Conservation (phyloP, 2,113 vertebrate genomes). For the Sinocyclocheilus anshuiensis region DNA sequence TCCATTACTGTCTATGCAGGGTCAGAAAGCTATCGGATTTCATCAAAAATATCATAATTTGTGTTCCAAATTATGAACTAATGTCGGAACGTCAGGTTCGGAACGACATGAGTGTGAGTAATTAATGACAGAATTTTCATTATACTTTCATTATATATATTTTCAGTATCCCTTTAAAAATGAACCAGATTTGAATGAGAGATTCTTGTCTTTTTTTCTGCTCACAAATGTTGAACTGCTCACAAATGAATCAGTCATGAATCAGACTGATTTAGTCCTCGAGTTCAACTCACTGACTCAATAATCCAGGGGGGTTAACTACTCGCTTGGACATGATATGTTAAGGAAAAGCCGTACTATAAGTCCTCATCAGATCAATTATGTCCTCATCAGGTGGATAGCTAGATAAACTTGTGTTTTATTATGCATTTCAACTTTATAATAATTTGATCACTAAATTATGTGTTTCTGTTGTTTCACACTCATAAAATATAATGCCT, state of each 20-base stretch:
- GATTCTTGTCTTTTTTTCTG: background rate
- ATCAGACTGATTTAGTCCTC: background rate
- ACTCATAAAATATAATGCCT: background rate
- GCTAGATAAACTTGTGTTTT: background rate
- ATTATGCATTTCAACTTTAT: background rate
- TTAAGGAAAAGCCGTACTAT: background rate
- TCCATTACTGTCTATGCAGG: background rate
- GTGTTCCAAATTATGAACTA: background rate
- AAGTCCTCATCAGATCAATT: background rate
- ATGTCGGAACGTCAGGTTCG: too few relatives aligned
- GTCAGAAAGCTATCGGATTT: background rate
- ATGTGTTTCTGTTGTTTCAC: background rate
- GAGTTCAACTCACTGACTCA: background rate
- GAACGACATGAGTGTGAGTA: background rate
- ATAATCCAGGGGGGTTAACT: background rate
- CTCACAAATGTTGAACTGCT: background rate
- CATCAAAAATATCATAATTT: background rate
- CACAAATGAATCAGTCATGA: background rate
- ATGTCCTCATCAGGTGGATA: background rate
- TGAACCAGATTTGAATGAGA: background rate
- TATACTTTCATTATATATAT: too few relatives aligned
- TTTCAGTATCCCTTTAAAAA: background rate
- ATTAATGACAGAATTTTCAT: background rate
- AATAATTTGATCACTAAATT: background rate
- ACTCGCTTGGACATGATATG: background rate